These are phyloP conservation scores for Otis tarda DNA, from an alignment of 2,113 vertebrate species.

Conservation along the genomic window DNA sequence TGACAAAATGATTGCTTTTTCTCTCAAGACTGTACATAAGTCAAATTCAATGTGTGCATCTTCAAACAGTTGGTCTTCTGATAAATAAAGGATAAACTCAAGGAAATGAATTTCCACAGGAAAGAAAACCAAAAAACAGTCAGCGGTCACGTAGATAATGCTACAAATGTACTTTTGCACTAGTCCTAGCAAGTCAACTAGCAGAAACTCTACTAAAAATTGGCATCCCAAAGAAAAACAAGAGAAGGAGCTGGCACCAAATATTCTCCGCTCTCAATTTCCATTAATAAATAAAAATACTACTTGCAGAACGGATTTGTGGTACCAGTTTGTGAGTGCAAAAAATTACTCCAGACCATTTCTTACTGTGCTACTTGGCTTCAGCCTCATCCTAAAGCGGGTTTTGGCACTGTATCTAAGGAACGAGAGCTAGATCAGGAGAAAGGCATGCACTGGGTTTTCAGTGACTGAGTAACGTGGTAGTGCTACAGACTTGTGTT, in stretches of 20 bases:
- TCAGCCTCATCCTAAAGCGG: not conserved
- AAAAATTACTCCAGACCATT: not conserved
- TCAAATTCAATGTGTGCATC: not conserved
- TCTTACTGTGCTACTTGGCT: not conserved
- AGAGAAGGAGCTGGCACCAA: not conserved
- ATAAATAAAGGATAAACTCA: not conserved
- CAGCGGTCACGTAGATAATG: not conserved
- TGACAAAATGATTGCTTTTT: not conserved
- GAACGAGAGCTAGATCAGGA: not conserved
- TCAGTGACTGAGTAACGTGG: not conserved
- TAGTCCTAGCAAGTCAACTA: not conserved
- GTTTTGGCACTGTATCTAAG: not conserved
- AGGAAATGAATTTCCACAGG: not conserved
- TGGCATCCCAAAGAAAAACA: not conserved
- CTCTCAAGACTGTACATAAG: not conserved
- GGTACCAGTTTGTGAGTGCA: not conserved
- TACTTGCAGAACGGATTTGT: not conserved
- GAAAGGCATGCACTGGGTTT: not conserved
- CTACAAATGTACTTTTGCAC: not conserved
- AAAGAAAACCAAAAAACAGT: not conserved
- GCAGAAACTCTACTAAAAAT: not conserved
- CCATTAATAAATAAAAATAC: not conserved
- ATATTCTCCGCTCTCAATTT: not conserved
- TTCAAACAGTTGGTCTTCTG: not conserved
- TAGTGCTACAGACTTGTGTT: not conserved